A percentile compares a stretch with the other conserved stretches of the same genome.
Conservation (phyloP, 2,113 vertebrate genomes). For the Thryonomys swinderianus region DNA sequence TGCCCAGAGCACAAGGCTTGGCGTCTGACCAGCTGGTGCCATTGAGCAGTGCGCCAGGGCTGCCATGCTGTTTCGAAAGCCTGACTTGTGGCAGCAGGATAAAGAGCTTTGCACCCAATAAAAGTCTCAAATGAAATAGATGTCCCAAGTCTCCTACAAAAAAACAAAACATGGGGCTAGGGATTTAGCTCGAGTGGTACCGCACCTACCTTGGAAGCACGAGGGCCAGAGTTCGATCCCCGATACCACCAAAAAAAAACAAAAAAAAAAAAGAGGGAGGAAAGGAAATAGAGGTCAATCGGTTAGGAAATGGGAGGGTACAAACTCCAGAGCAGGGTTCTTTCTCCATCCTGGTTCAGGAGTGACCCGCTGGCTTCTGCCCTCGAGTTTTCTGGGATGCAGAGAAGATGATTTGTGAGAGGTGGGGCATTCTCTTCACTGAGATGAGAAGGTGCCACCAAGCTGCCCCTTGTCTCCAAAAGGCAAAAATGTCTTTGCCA, state of each 20-base stretch:
- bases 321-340: neutral
- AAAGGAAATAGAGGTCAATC: neutral
- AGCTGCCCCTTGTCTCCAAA: neutral
- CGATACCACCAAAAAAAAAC: no score
- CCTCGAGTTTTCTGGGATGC: neutral
- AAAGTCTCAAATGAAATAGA: neutral
- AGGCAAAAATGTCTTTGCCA: neutral
- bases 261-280: no score
- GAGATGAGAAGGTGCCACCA: neutral
- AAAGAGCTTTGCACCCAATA: neutral
- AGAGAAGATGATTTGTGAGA: neutral
- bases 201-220: no score
- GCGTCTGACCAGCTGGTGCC: rapidly evolving
- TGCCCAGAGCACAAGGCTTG: rapidly evolving
- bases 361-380: rapidly evolving
- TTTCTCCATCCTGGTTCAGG: neutral
- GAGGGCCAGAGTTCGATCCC: no score
- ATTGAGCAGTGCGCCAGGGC: rapidly evolving
- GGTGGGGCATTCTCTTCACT: neutral
- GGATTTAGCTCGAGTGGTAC: no score
- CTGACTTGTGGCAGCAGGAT: neutral
- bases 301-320: neutral
- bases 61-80: neutral
- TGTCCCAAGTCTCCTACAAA: neutral
- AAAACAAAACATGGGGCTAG: no score